Evolutionary conservation across 2,888 invertebrate species (phyloP).

Genomic region (Apamea epomidion): DNA sequence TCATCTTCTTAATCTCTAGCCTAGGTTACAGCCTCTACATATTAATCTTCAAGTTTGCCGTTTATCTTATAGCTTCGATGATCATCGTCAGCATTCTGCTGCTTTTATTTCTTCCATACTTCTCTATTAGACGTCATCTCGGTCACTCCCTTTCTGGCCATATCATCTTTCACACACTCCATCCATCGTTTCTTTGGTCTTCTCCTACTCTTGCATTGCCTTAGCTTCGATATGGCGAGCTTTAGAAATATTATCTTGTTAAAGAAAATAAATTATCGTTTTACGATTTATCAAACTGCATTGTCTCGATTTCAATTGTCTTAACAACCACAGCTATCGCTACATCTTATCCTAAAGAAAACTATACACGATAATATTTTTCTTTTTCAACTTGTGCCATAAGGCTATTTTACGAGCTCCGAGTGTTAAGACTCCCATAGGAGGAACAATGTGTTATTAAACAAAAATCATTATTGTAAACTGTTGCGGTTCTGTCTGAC

Average conservation of each 20-base stretch:
- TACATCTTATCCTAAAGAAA: neutral
- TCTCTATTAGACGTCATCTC: neutral
- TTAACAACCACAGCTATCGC: neutral
- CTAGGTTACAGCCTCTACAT: neutral
- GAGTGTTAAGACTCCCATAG: conserved; percentile 73
- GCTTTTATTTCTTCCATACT: neutral
- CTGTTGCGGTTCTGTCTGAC: conserved; percentile 71
- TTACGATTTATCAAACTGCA: neutral
- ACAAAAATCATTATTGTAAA: conserved; percentile 81
- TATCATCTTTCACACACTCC: neutral
- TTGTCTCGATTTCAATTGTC: neutral
- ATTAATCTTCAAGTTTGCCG: neutral
- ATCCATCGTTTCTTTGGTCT: neutral
- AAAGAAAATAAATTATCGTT: neutral
- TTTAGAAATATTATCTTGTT: neutral
- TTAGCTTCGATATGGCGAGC: neutral
- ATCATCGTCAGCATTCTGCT: neutral
- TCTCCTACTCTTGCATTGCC: neutral
- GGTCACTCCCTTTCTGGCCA: neutral
- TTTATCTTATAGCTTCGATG: neutral
- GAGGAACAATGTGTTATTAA: conserved; percentile 87
- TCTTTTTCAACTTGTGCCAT: conserved; percentile 57
- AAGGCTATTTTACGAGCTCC: conserved; percentile 75
- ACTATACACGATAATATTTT: conserved; percentile 1
- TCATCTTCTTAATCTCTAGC: neutral